Evolutionary conservation across 2,888 invertebrate genomes (phyloP), one percentile per base, ranked within the genome.

Genomic region (Chouioia cunea): DNA sequence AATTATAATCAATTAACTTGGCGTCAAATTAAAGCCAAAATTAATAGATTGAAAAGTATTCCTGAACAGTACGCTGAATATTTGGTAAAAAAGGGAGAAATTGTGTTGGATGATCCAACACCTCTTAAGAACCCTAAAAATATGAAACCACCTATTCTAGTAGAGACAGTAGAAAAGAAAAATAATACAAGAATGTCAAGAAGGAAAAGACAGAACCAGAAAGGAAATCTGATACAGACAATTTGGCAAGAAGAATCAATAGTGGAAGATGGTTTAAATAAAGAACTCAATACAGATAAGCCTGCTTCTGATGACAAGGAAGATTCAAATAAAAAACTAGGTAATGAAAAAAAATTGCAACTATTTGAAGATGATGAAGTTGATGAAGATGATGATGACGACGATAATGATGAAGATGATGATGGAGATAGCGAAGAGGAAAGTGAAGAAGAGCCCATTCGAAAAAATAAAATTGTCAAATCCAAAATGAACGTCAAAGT

Each of bases 1-100:
- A 97, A 97, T 86, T 91, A 93, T 79, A 92, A 95, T 82, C 97
- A 97, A 86, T 92, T 94, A 83, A 97, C 97, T 10, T 94, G 96
- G 91, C 93, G 93, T 83, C 96, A 97, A 82, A 90, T 97, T 27
- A 86, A 93, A 69, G 89, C 91, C 53, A 97, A 96, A 87, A 91
- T 97, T 10, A 91, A 91, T 78, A 90, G 90, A 74, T 96, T 97
- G 79, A 93, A 93, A 88, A 91, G 90, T 10, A 93, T 96, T 80
- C 93, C 95, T 0, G 91, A 92, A 84, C 96, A 96, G 81, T 96
- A 93, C 83, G 88, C 89, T 78, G 88, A 89, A 79, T 93, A 91
- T 86, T 87, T 93, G 18, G 62, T 78, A 4, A 73, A 76, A 73
- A 80, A 72, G 71, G 72, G 74, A 66, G 74, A 70, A 63, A 73